These are phyloP conservation scores for Hirudinaria manillensis DNA, from an alignment of 2,888 invertebrate species.

Conservation along the genomic window DNA sequence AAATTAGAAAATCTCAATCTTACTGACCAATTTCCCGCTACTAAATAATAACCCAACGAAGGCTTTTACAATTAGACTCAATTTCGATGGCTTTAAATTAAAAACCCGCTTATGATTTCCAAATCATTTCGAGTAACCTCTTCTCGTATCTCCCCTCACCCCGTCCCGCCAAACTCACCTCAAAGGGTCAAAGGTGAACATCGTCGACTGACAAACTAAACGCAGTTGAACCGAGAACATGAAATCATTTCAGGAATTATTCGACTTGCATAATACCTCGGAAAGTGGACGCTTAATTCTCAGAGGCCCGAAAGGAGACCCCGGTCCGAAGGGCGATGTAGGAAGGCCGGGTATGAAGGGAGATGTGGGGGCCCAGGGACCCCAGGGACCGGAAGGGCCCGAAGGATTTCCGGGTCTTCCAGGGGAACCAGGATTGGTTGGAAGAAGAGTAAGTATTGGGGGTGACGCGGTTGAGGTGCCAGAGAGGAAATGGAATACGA, in stretches of 20 bases:
- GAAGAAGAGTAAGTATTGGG: slow-evolving; percentile 34
- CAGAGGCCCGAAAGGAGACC: slow-evolving; percentile 64
- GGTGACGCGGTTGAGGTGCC: not conserved
- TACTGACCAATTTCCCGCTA: no score
- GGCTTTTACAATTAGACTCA: no score
- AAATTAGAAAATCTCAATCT: no score
- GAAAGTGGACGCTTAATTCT: slow-evolving; percentile 21
- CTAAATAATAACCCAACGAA: no score
- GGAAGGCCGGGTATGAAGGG: slow-evolving; percentile 82
- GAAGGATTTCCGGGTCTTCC: slow-evolving; percentile 42
- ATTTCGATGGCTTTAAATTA: no score
- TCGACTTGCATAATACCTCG: slow-evolving; percentile 1
- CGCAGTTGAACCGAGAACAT: no score
- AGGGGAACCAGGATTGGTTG: slow-evolving; percentile 32
- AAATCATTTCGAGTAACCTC: no score
- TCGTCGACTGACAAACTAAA: no score
- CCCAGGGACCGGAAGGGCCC: slow-evolving; percentile 60
- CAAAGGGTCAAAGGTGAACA: no score
- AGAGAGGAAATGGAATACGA: slow-evolving; percentile 9
- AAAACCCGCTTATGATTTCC: no score
- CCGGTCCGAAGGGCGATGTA: slow-evolving; percentile 64
- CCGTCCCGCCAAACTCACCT: no score
- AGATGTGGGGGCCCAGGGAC: slow-evolving; percentile 60
- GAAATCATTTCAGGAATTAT: slow-evolving; percentile 1
- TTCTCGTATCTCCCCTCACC: no score